Evolutionary conservation across 1,140 invertebrate genomes (phyloP).

Genomic region (Drosophila kohkoa): DNA sequence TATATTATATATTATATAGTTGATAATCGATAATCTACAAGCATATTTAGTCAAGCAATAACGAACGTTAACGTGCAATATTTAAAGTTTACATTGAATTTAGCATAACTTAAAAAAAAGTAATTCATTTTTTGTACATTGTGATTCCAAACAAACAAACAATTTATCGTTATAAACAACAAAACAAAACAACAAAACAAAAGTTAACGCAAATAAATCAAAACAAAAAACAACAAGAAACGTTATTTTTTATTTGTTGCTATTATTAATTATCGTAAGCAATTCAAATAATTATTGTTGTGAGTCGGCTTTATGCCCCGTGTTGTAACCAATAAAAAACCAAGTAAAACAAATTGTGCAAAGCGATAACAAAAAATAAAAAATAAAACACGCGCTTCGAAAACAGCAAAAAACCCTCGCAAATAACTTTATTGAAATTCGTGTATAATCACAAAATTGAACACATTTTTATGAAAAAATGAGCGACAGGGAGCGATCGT

Average conservation of each 20-base stretch:
- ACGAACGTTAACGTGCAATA: slow-evolving; percentile 78
- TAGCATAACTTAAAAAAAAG: slow-evolving; percentile 27
- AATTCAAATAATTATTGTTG: slow-evolving; percentile 36
- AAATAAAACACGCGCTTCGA: neutral
- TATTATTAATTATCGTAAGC: slow-evolving; percentile 34
- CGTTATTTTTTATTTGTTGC: slow-evolving; percentile 34
- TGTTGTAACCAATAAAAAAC: slow-evolving; percentile 14
- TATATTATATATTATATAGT: slow-evolving; percentile 5
- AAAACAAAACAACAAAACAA: neutral
- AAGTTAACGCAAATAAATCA: slow-evolving; percentile 53
- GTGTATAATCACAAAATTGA: slow-evolving; percentile 81
- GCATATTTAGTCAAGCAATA: slow-evolving; percentile 61
- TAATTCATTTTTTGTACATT: slow-evolving; percentile 59
- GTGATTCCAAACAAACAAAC: slow-evolving; percentile 37
- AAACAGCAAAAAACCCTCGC: slow-evolving; percentile 6
- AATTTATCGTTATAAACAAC: slow-evolving; percentile 10
- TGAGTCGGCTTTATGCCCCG: slow-evolving; percentile 32
- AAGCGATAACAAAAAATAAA: neutral
- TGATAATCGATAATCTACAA: slow-evolving; percentile 15
- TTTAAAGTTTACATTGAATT: slow-evolving; percentile 78
- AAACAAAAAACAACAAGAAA: slow-evolving; percentile 23
- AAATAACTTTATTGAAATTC: slow-evolving; percentile 42
- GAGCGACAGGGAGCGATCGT: slow-evolving; percentile 92
- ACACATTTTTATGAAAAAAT: slow-evolving; percentile 86
- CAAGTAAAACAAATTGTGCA: neutral